Evolutionary conservation across 2,888 invertebrate genomes (phyloP).

Genomic region (Slavum lentiscoides): DNA sequence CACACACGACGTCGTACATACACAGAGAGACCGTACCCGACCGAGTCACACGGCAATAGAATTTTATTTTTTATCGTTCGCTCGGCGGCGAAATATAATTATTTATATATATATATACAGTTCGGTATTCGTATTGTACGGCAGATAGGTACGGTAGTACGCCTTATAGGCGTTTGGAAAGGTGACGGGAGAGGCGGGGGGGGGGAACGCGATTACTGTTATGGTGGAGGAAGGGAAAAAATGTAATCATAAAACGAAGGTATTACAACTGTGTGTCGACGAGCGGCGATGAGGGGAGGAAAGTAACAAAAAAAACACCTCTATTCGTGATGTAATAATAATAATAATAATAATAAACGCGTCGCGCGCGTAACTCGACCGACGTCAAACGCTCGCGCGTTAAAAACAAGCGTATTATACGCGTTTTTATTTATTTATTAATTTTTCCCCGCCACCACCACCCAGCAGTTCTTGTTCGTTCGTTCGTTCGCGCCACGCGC

Average conservation of each 20-base stretch:
- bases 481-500: background rate
- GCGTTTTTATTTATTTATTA: slow-evolving; percentile 9
- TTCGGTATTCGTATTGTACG: too few species aligned
- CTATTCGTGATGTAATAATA: background rate
- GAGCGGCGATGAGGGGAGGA: background rate
- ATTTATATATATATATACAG: background rate
- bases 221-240: background rate
- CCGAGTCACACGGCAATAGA: too few species aligned
- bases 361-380: slow-evolving; percentile 7
- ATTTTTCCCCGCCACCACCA: background rate
- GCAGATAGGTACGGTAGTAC: background rate
- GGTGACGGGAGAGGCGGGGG: background rate
- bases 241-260: background rate
- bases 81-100: background rate
- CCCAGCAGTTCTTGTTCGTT: too few species aligned
- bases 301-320: background rate
- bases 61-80: too few species aligned
- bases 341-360: slow-evolving; percentile 5
- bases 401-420: slow-evolving; percentile 31
- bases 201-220: background rate
- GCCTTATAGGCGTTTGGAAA: background rate
- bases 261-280: background rate
- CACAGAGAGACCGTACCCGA: too few species aligned
- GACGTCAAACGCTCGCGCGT: slow-evolving; percentile 45
- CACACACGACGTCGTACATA: too few species aligned